phyloP scores from a whole-genome alignment of 2,113 vertebrate genomes.

The Oriolus oriolus region DNA sequence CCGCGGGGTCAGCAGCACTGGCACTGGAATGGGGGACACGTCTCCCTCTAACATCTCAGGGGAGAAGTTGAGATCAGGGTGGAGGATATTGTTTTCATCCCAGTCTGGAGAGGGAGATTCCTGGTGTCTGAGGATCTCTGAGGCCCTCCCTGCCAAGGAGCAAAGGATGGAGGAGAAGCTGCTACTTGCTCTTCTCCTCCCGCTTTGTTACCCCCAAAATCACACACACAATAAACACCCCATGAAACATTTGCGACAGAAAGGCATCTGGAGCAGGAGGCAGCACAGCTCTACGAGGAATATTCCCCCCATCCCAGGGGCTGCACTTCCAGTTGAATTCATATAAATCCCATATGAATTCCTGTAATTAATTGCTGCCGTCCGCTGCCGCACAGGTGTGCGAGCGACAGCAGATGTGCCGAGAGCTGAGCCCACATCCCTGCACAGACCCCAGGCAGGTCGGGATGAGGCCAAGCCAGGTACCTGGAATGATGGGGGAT shows the following conservation, averaged over 20 bases:
- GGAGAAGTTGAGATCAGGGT: not conserved
- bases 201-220: not conserved
- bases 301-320: not conserved
- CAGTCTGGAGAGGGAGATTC: rapidly evolving
- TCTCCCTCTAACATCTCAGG: not conserved
- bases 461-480: not conserved
- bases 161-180: not conserved
- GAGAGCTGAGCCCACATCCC: not conserved
- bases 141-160: not conserved
- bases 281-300: rapidly evolving
- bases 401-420: rapidly evolving
- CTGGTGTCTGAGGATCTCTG: rapidly evolving
- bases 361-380: not conserved
- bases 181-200: not conserved
- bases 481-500: not conserved
- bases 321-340: not conserved
- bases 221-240: not conserved
- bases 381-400: rapidly evolving
- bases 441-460: not conserved
- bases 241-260: not conserved
- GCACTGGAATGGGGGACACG: not conserved
- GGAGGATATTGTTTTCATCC: not conserved
- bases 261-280: not conserved
- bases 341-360: not conserved
- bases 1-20: not conserved